Evolutionary conservation across 2,113 vertebrate genomes (phyloP).

Genomic region (Uria aalge): DNA sequence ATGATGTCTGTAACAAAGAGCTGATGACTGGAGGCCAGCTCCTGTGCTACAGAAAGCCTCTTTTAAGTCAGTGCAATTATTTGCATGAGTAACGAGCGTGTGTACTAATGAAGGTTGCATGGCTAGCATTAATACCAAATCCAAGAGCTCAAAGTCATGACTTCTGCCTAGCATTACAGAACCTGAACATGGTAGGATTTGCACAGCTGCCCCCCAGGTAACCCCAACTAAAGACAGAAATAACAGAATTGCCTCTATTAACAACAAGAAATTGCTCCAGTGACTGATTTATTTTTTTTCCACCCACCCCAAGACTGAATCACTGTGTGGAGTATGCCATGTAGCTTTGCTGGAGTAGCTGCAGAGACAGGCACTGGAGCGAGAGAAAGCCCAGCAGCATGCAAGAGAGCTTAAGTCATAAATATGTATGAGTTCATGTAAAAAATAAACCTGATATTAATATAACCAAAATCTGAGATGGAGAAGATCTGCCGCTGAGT

Average conservation of each 20-base stretch:
- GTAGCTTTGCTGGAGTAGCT: neutral
- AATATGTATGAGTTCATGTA: neutral
- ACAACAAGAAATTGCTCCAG: neutral
- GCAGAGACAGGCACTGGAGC: neutral
- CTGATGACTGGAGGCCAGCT: neutral
- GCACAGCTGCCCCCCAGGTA: neutral
- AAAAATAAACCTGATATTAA: conserved; percentile 46
- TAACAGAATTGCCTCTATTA: neutral
- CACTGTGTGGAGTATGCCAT: neutral
- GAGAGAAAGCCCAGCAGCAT: neutral
- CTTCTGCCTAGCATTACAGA: neutral
- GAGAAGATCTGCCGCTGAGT: conserved; percentile 22
- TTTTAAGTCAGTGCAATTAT: neutral
- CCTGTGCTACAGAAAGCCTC: neutral
- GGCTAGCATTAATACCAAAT: neutral
- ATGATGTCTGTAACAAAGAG: neutral
- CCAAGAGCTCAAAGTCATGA: neutral
- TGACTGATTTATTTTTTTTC: neutral
- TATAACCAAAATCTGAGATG: conserved; percentile 1
- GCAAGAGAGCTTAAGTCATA: neutral
- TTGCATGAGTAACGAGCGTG: neutral
- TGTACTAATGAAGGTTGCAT: neutral
- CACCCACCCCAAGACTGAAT: neutral
- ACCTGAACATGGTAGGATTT: neutral
- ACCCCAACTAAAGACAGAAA: neutral